Evolutionary conservation across 23 tunicate species (phyloP).

Genomic region (Ciona savignyi): DNA sequence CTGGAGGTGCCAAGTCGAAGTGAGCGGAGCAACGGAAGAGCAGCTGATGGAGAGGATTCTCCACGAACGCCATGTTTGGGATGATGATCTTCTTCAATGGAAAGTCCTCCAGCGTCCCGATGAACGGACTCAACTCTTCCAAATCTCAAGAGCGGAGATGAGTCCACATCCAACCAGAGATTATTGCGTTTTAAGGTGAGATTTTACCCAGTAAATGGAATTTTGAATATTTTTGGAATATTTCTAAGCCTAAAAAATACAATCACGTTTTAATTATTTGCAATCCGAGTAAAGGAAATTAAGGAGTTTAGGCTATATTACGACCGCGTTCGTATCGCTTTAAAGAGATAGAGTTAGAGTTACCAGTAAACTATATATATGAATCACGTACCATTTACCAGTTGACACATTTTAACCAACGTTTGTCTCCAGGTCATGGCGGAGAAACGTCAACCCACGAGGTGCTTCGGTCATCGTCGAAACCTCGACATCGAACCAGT

Average conservation of each 20-base stretch:
- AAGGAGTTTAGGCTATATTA: no score
- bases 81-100: slow-evolving; percentile 51
- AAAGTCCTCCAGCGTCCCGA: slow-evolving; percentile 62
- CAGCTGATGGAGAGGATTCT: slow-evolving; percentile 46
- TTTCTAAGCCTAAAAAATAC: no score
- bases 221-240: no score
- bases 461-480: slow-evolving; percentile 55
- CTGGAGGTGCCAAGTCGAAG: slow-evolving; percentile 73
- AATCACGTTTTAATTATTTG: no score
- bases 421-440: slow-evolving; percentile 37
- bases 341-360: no score
- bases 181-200: slow-evolving; percentile 68
- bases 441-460: slow-evolving; percentile 30
- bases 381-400: no score
- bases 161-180: slow-evolving; percentile 81
- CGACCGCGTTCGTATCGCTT: no score
- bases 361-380: no score
- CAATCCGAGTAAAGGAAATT: no score
- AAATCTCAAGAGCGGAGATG: slow-evolving; percentile 48
- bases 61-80: slow-evolving; percentile 65
- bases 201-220: no score
- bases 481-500: slow-evolving; percentile 35
- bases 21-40: slow-evolving; percentile 13
- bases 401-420: no score
- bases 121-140: slow-evolving; percentile 50